Conservation (phyloP, 2,797 vertebrate species). For the Myotis findleyi region DNA sequence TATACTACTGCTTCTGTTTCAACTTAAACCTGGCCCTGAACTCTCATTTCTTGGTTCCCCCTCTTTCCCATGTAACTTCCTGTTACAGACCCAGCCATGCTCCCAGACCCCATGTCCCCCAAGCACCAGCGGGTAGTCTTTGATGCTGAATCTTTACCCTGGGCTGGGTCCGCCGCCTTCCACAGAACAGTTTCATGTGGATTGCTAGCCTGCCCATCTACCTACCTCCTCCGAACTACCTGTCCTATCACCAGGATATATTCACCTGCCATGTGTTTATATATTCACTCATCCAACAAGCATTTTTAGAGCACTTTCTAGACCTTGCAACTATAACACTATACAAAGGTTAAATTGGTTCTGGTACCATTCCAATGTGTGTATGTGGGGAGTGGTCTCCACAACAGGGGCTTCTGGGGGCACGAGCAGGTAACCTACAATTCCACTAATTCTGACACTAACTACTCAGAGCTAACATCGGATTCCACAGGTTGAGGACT, state of each 20-base stretch:
- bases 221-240: not conserved
- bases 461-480: not conserved
- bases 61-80: not conserved
- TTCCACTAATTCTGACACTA: not conserved
- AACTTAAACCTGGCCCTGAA: not conserved
- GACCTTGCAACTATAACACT: not conserved
- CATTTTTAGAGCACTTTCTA: not conserved
- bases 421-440: not conserved
- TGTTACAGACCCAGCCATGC: not conserved
- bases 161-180: not conserved
- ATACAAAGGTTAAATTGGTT: not conserved
- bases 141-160: not conserved
- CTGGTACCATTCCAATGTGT: not conserved
- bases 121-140: not conserved
- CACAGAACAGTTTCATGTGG: not conserved
- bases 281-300: not conserved
- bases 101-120: not conserved
- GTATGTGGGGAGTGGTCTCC: not conserved
- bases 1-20: slow-evolving; percentile 16
- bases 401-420: not conserved
- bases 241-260: not conserved
- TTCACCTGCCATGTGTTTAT: not conserved
- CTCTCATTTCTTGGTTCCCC: not conserved
- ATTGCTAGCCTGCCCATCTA: not conserved
- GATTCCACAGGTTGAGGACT: not conserved